These are phyloP conservation scores for Blomia tropicalis DNA, from an alignment of 2,888 invertebrate genomes.

Conservation along the genomic window DNA sequence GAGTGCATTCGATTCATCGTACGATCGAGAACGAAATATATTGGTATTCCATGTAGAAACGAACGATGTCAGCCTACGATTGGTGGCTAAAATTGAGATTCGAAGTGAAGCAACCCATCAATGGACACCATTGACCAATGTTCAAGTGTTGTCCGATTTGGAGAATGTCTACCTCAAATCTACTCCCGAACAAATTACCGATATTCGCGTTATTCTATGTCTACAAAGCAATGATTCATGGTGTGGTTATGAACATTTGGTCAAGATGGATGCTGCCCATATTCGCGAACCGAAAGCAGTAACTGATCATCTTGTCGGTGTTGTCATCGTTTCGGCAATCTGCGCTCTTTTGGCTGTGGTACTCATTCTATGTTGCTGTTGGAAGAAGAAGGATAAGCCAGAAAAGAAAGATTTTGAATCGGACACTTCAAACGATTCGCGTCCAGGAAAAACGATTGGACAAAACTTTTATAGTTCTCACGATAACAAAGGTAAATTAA, in stretches of 20 bases:
- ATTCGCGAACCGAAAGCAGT: conserved; percentile 21
- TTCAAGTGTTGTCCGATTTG: conserved; percentile 26
- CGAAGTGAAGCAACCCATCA: conserved; percentile 26
- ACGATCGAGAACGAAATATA: conserved; percentile 28
- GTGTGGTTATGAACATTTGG: conserved; percentile 30
- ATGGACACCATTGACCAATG: conserved; percentile 28
- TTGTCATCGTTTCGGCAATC: conserved; percentile 48
- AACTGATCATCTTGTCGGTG: conserved; percentile 27
- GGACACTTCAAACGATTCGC: conserved; percentile 43
- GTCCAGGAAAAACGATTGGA: conserved; percentile 2
- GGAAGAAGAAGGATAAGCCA: conserved; percentile 27
- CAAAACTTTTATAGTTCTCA: conserved; percentile 22
- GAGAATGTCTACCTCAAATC: conserved; percentile 27
- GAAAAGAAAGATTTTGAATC: conserved; percentile 72
- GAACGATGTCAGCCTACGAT: conserved; percentile 26
- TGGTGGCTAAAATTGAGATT: conserved; percentile 31
- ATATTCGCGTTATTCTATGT: conserved; percentile 61
- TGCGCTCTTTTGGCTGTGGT: conserved; percentile 27
- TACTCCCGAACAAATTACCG: conserved; percentile 26
- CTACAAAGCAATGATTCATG: conserved; percentile 55
- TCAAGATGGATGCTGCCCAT: conserved; percentile 26
- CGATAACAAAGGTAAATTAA: conserved; percentile 25
- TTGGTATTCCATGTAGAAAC: conserved; percentile 29
- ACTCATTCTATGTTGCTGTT: conserved; percentile 49
- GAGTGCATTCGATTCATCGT: conserved; percentile 29